phyloP scores from a whole-genome alignment of 2,797 vertebrate genomes.

The Odontamblyopus rebecca region DNA sequence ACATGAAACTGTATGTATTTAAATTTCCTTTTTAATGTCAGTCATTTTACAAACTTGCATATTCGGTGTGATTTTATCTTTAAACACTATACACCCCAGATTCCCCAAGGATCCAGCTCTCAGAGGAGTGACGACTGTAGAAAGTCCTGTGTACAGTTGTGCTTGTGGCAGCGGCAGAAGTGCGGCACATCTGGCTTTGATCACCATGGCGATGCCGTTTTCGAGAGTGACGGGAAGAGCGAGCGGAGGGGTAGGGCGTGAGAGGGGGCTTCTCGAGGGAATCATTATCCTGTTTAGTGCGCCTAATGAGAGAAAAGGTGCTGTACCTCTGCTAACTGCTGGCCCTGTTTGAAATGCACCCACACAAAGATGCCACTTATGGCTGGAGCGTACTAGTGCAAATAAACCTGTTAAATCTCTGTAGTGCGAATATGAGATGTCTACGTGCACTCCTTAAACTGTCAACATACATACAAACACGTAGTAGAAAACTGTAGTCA shows the following conservation, averaged over 20 bases:
- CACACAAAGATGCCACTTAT: background rate
- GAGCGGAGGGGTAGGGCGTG: conserved; percentile 45
- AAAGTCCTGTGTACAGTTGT: conserved; percentile 50
- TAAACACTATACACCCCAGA: conserved; percentile 7
- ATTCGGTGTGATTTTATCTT: conserved; percentile 19
- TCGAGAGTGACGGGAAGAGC: conserved; percentile 68
- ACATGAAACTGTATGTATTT: too few species aligned
- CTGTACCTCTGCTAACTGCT: conserved; percentile 55
- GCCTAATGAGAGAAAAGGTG: conserved; percentile 78
- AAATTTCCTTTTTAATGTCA: background rate
- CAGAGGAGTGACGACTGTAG: conserved; percentile 59
- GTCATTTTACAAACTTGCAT: background rate
- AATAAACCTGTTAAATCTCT: conserved; percentile 15
- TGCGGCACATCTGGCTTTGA: conserved; percentile 76
- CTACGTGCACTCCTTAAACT: background rate
- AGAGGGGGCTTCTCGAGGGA: conserved; percentile 66
- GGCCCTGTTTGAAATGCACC: conserved; percentile 43
- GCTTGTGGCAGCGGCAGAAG: conserved; percentile 57
- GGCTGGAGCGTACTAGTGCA: conserved; percentile 7
- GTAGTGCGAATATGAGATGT: conserved; percentile 8
- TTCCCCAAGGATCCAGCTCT: conserved; percentile 43
- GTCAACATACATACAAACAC: conserved; percentile 8
- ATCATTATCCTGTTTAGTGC: conserved; percentile 79
- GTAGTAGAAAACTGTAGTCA: conserved; percentile 18
- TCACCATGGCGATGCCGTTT: conserved; percentile 69